These are phyloP conservation scores for Bergia puertoricense DNA, from an alignment of 92 coral and sea anemone species.

Conservation along the genomic window DNA sequence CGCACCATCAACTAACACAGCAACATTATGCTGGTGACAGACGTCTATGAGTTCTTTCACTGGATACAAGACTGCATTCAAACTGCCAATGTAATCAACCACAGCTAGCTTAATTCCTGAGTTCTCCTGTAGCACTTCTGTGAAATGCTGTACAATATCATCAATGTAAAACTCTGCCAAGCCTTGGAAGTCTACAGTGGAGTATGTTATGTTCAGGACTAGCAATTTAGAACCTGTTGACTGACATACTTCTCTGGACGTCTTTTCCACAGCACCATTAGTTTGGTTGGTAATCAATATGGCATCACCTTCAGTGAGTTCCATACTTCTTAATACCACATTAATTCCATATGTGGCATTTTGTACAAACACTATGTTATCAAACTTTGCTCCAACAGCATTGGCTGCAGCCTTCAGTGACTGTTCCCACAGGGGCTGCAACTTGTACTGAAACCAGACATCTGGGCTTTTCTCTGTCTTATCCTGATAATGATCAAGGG, in stretches of 20 bases:
- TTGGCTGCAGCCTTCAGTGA: slow-evolving; percentile 59
- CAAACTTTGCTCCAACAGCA: slow-evolving; percentile 64
- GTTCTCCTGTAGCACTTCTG: slow-evolving; percentile 69
- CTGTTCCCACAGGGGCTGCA: slow-evolving; percentile 52
- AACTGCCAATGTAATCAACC: slow-evolving; percentile 74
- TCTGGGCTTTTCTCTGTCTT: slow-evolving; percentile 66
- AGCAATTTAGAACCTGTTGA: slow-evolving; percentile 67
- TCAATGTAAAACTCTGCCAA: slow-evolving; percentile 61
- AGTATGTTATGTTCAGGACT: slow-evolving; percentile 78
- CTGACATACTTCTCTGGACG: slow-evolving; percentile 70
- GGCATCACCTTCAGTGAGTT: slow-evolving; percentile 68
- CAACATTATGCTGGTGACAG: slow-evolving; percentile 69
- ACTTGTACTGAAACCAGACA: slow-evolving; percentile 50
- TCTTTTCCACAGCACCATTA: slow-evolving; percentile 67
- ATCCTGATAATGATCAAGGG: slow-evolving; percentile 41
- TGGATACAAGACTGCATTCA: slow-evolving; percentile 71
- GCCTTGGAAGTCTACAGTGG: slow-evolving; percentile 65
- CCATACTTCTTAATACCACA: slow-evolving; percentile 61
- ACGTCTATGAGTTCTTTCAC: slow-evolving; percentile 67
- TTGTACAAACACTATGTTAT: slow-evolving; percentile 68
- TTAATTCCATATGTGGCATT: slow-evolving; percentile 76
- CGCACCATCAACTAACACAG: slow-evolving; percentile 82
- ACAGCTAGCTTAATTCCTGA: slow-evolving; percentile 68
- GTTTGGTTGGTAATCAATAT: slow-evolving; percentile 77
- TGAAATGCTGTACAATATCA: slow-evolving; percentile 73